Base-by-base conservation (phyloP, 2,113 vertebrate species). In the Athene noctua region DNA sequence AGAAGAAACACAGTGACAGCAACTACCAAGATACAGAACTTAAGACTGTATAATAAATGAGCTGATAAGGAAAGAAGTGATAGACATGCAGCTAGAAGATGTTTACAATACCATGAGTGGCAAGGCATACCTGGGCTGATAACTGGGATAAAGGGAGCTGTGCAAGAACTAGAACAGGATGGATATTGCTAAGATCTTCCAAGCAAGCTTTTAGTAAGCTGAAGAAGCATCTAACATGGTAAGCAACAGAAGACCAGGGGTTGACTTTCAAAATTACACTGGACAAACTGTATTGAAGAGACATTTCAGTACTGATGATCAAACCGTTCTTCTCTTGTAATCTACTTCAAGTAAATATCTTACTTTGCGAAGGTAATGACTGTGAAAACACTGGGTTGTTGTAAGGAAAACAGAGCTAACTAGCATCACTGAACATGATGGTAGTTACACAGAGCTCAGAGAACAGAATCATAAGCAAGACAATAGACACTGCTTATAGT, bases 11-110 rank as follows among this genome's bases (percentile, higher is more conserved):
- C 0, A 5, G 57, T 18, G 34, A 63, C 21, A 79, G 65, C 38
- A 82, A 7, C 17, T 6, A 13, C 19, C 40, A 46, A 38, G 22
- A 30, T 5, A 38, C 25, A 80, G 29, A 30, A 57, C 3, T 38
- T 22, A 5, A 6, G 23, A 73, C 63, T 7, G 20, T 63, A n/a
- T 29, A 86, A n/a, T 29, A 86, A 36, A 72, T 0, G 8, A 78
- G 30, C 23, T 36, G 44, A 5, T 21, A 34, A 89, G 30, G 42
- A 74, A 88, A 70, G 68, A 23, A 58, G 47, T 7, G 44, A n/a
- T 0, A 2, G 4, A 12, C 8, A 10, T 2, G 4, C 2, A 42
- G n/a, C 38, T 80, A 16, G 22, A 36, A 30, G 38, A 13, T 27
- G 10, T 42, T 58, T 20, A 44, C 18, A 29, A 4, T 2, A 16